These are phyloP conservation scores for Cyanoderma ruficeps DNA, from an alignment of 2,113 vertebrate genomes.

Conservation along the genomic window DNA sequence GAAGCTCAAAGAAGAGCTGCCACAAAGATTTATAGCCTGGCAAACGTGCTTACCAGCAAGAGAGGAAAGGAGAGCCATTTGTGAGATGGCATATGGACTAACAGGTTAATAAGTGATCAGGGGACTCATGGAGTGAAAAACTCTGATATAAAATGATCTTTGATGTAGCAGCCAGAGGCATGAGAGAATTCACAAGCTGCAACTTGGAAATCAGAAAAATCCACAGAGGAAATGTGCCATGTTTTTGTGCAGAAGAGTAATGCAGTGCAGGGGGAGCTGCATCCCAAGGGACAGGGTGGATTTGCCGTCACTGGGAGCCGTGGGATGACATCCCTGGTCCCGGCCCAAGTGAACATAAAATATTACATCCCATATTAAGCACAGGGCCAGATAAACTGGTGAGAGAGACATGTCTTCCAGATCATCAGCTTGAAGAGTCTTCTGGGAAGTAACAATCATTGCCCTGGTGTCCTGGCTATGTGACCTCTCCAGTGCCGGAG, in stretches of 20 bases:
- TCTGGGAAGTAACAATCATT: background rate
- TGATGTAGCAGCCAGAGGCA: constrained; percentile 37
- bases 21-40: constrained; percentile 29
- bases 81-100: background rate
- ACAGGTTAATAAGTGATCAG: constrained; percentile 26
- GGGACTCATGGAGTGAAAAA: background rate
- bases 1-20: constrained; percentile 35
- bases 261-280: background rate
- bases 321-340: background rate
- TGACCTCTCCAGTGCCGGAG: background rate
- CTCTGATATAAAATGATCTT: constrained; percentile 15
- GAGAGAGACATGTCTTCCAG: background rate
- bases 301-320: background rate
- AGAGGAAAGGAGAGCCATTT: background rate
- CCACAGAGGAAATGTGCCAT: background rate
- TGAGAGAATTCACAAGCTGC: background rate
- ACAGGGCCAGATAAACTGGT: background rate
- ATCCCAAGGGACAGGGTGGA: background rate
- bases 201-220: constrained; percentile 14
- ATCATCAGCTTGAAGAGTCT: background rate
- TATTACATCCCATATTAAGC: background rate
- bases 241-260: constrained; percentile 19
- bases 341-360: background rate
- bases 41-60: background rate
- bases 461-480: background rate